A percentile compares a stretch with the other conserved stretches of the same genome.
These are phyloP conservation scores for Montipora sp. DNA, from an alignment of 64 coral and sea anemone genomes.

Conservation along the genomic window DNA sequence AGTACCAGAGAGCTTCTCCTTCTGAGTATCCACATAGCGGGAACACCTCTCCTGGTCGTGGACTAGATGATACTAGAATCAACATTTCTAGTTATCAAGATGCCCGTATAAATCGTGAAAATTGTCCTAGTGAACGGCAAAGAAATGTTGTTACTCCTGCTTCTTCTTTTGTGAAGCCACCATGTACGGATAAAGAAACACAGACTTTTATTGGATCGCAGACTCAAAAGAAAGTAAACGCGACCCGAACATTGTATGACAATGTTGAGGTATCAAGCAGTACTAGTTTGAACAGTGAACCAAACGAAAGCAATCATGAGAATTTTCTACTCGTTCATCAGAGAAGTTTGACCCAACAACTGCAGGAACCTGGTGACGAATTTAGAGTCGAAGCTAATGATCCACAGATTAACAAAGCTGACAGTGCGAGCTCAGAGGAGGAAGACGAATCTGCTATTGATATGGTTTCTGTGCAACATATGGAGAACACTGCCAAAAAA, in stretches of 20 bases:
- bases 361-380: background rate
- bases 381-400: background rate
- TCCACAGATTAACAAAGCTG: background rate
- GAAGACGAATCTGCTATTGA: background rate
- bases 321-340: background rate
- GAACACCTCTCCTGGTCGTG: background rate
- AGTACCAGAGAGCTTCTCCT: background rate
- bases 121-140: background rate
- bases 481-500: background rate
- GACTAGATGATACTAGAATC: background rate
- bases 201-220: slow-evolving; percentile 6
- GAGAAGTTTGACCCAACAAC: too few species aligned
- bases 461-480: background rate
- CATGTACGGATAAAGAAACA: slow-evolving; percentile 1
- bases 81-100: background rate
- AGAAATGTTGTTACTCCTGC: background rate
- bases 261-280: background rate
- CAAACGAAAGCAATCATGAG: background rate
- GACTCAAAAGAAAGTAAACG: background rate
- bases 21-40: background rate
- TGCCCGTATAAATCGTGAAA: background rate
- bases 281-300: background rate
- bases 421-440: background rate
- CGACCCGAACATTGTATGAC: background rate
- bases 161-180: background rate